Evolutionary conservation across 1,140 invertebrate genomes (phyloP).

Genomic region (Bombus sylvicola): DNA sequence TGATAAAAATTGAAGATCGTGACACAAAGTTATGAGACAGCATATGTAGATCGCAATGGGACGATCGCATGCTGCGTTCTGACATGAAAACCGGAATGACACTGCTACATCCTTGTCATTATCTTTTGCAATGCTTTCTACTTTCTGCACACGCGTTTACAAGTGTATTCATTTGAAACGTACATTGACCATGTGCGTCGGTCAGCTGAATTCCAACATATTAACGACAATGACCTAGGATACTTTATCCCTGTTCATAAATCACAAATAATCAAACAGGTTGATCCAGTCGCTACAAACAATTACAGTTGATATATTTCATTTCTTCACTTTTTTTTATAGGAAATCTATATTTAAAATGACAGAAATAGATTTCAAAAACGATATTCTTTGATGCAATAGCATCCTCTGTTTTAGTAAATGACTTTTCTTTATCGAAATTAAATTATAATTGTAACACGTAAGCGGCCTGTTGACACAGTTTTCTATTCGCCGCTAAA

Average conservation of each 20-base stretch:
- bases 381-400: too few relatives aligned
- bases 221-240: constrained; percentile 50
- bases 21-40: neutral
- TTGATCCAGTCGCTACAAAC: neutral
- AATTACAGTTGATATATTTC: neutral
- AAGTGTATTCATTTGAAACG: constrained; percentile 53
- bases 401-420: neutral
- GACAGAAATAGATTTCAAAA: too few relatives aligned
- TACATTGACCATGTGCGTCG: constrained; percentile 22
- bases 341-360: neutral
- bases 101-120: constrained; percentile 47
- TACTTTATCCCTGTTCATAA: neutral
- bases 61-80: constrained; percentile 40
- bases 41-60: constrained; percentile 27
- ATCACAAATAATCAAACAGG: neutral
- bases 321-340: neutral
- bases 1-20: neutral
- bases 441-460: neutral
- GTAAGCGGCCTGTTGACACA: neutral
- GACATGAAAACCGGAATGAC: constrained; percentile 52
- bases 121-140: constrained; percentile 65
- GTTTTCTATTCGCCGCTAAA: neutral
- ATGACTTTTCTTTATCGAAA: neutral
- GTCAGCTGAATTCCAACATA: constrained; percentile 52
- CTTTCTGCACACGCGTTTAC: constrained; percentile 44